Evolutionary conservation across 2,797 vertebrate genomes (phyloP), one percentile per base, ranked within the genome.

Genomic region (Telmatherina bonti): DNA sequence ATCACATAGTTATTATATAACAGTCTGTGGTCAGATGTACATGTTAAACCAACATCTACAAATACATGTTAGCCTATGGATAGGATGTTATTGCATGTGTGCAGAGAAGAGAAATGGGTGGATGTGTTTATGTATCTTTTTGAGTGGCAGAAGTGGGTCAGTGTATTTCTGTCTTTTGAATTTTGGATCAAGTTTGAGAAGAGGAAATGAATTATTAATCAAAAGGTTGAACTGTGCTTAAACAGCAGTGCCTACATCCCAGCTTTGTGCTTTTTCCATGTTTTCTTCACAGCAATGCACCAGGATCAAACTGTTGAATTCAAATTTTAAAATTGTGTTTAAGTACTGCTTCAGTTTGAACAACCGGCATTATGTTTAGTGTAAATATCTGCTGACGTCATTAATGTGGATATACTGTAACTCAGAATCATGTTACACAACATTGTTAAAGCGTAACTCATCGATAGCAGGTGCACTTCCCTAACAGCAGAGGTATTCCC

Each of bases 81-180:
- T 4, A 38, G 16, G 38, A 43, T 18, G 18, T 43, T 18, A 18
- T 16, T 5, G 38, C 15, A 43, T 47, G n/a, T 24, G 38, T 36
- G 36, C 38, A 22, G 41, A 38, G 62, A 76, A 53, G 43, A 66
- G 60, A 47, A 13, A 41, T 51, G 20, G 41, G 30, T 62, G 62
- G 31, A 18, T 74, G 47, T 76, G 58, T 78, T 53, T 52, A 51
- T 70, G 51, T 12, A 31, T 73, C 41, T 29, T 58, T 60, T 78
- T 84, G 67, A 77, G 71, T 81, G 81, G 78, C 83, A 88, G 85
- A 93, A 90, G 74, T 92, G 74, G 87, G 91, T 92, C 92, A 86
- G 52, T 43, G 53, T 74, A 59, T 26, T 70, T 78, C 74, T 26
- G 20, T 70, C 74, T 56, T 62, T 67, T 72, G 33, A 75, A 85